Conservation (phyloP, 2,797 vertebrate genomes). For the Eulemur coronatus region DNA sequence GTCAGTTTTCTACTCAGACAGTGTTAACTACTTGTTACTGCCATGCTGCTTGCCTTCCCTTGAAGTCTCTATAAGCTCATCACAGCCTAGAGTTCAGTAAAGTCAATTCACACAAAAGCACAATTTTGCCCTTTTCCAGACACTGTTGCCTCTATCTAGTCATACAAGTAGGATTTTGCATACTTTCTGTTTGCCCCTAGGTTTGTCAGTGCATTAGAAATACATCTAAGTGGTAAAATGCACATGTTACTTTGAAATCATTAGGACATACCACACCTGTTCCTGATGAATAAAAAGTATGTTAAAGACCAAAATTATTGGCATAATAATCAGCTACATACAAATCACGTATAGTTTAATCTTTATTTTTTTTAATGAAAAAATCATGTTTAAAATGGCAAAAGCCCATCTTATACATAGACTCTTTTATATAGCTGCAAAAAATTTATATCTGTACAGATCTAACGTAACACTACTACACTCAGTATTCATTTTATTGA, state of each 20-base stretch:
- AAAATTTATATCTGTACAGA: constrained; percentile 81
- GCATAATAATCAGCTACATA: constrained; percentile 78
- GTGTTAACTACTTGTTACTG: constrained; percentile 77
- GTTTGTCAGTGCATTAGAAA: constrained; percentile 63
- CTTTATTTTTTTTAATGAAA: constrained; percentile 85
- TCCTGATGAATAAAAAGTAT: constrained; percentile 67
- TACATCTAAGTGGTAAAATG: constrained; percentile 69
- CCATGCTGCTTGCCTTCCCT: constrained; percentile 77
- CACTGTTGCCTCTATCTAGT: constrained; percentile 76
- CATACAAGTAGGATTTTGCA: constrained; percentile 69
- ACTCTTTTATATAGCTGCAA: constrained; percentile 84
- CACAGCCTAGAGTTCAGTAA: constrained; percentile 80
- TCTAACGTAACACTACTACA: constrained; percentile 77
- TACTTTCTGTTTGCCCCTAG: constrained; percentile 67
- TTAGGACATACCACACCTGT: constrained; percentile 40
- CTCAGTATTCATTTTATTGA: constrained; percentile 81
- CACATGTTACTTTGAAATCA: constrained; percentile 63
- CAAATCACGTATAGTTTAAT: constrained; percentile 81
- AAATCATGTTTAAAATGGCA: constrained; percentile 82
- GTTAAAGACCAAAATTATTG: constrained; percentile 75
- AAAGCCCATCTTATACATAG: constrained; percentile 83
- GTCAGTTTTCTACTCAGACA: constrained; percentile 73
- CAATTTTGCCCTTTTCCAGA: constrained; percentile 83
- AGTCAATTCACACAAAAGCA: constrained; percentile 84
- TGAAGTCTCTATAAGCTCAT: constrained; percentile 72